Percentiles rank a stretch among this genome's conserved stretches.
Evolutionary conservation across 2,888 invertebrate species (phyloP).

Genomic region (Ischnura elegans): DNA sequence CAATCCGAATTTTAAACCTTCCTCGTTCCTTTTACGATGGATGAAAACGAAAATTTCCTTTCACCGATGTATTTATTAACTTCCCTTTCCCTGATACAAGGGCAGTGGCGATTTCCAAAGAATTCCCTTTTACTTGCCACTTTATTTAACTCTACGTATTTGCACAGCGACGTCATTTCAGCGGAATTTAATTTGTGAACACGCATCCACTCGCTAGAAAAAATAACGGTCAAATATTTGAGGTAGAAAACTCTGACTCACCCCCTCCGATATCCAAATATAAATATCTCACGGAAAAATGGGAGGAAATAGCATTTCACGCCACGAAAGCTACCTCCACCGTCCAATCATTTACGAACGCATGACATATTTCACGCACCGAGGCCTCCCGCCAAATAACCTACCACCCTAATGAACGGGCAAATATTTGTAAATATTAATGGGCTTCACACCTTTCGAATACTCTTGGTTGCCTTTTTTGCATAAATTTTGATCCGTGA

Average conservation of each 20-base stretch:
- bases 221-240: conserved; percentile 5
- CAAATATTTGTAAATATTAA: neutral
- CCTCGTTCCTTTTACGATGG: neutral
- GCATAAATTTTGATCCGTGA: neutral
- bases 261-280: neutral
- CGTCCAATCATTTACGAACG: neutral
- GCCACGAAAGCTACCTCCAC: neutral
- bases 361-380: neutral
- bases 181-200: neutral
- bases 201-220: neutral
- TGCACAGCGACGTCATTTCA: neutral
- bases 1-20: too few relatives aligned
- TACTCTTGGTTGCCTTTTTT: neutral
- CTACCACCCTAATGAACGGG: neutral
- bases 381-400: neutral
- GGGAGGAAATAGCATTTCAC: neutral
- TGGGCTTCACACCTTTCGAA: neutral
- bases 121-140: neutral
- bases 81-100: neutral
- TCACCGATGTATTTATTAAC: neutral
- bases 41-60: neutral
- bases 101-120: neutral
- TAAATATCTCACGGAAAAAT: neutral
- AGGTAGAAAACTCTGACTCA: neutral
- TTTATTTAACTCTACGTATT: neutral